Base-by-base conservation (phyloP, 35 echinoderm and acorn worm species). In the Strongylocentrotus purpuratus region DNA sequence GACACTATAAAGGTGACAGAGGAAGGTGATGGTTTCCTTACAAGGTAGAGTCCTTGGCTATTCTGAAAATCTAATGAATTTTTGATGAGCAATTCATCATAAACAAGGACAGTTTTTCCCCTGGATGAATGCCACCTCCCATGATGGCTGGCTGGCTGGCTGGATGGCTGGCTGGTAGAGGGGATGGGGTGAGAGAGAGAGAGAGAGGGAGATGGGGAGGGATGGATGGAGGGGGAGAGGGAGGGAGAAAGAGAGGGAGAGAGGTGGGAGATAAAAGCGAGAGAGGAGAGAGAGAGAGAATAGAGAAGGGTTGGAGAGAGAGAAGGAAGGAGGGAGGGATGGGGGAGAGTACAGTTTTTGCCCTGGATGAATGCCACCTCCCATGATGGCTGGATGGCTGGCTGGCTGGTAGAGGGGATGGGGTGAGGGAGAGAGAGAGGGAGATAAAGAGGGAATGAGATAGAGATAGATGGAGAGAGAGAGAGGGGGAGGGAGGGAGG, bases 41-140 rank as follows among this genome's bases (percentile, higher is more conserved):
- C 45, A 25, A 7, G 33, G 31, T 15, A 89, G 9, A 45, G 87
- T 45, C 87, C 87, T 89, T 89, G 87, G 87, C 87, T 46, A 89
- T 89, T 89, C 87, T 6, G 20, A 89, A 46, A 46, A 46, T 89
- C 87, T 89, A 89, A 89, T 89, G 87, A 89, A 89, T 89, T 89
- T 89, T 89, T 89, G 87, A 89, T 89, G 87, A 89, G 45, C 87
- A 89, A 89, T 89, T 46, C 87, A 89, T 89, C 87, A 89, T 46
- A 89, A 89, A 89, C 45, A 45, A 78, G 65, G 65, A 78, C 65
- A 78, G 28, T 78, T 78, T 71, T 55, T 71, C 61, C 61, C 22
- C 61, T 71, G 61, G 61, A 25, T 78, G 65, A 78, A 22, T 78
- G 65, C 65, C 65, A 78, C 22, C 20, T 78, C 65, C 65, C 65